These are phyloP conservation scores for Tipula confusa DNA, from an alignment of 2,888 invertebrate genomes.

Conservation along the genomic window DNA sequence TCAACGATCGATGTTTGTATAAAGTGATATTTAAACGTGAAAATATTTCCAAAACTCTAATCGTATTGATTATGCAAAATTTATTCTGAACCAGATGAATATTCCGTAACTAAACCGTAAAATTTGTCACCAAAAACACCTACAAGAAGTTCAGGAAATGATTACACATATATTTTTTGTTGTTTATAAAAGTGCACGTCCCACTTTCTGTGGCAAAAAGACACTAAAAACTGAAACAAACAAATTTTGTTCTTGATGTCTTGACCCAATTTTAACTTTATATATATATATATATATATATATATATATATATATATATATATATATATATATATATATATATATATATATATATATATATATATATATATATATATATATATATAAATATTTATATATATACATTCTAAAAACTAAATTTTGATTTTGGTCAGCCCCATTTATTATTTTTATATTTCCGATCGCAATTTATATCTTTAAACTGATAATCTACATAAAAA, in stretches of 20 bases:
- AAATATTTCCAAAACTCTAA: neutral
- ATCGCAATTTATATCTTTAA: neutral
- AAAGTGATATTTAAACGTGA: neutral
- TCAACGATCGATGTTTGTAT: neutral
- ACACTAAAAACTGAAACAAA: neutral
- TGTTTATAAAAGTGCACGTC: neutral
- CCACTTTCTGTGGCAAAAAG: conserved; percentile 3
- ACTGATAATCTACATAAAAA: neutral
- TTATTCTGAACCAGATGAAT: neutral
- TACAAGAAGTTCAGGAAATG: neutral
- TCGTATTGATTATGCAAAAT: neutral
- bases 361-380: too few species aligned
- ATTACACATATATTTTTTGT: neutral
- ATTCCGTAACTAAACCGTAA: neutral
- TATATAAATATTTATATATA: too few species aligned
- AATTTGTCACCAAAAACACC: neutral
- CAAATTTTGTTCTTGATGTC: neutral
- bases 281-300: too few species aligned
- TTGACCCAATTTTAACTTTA: neutral
- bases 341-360: too few species aligned
- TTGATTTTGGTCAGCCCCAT: neutral
- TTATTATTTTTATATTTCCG: neutral
- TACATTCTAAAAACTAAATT: neutral
- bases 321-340: too few species aligned
- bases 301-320: too few species aligned